Evolutionary conservation across 2,888 invertebrate genomes (phyloP).

Genomic region (Drosophila anceps): DNA sequence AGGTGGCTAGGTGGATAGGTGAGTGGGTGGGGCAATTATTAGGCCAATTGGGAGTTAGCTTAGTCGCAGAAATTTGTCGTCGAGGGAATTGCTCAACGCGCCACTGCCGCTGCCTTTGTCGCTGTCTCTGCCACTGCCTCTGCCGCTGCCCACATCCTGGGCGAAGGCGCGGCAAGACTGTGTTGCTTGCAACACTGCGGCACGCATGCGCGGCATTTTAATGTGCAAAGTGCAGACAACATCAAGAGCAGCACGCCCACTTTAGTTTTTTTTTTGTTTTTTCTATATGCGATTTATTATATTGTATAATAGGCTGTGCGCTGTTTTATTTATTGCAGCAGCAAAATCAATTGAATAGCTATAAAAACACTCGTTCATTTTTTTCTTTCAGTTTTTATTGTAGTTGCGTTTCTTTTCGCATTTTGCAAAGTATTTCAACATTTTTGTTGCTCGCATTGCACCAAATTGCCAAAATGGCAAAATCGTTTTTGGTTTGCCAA

Average conservation of each 20-base stretch:
- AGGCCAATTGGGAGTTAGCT: slow-evolving; percentile 25
- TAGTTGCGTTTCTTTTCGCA: slow-evolving; percentile 51
- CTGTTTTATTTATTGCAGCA: slow-evolving; percentile 76
- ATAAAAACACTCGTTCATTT: slow-evolving; percentile 80
- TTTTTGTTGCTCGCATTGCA: slow-evolving; percentile 72
- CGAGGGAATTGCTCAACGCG: slow-evolving; percentile 70
- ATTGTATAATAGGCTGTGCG: slow-evolving; percentile 77
- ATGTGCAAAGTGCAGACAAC: slow-evolving; percentile 70
- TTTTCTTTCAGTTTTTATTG: slow-evolving; percentile 58
- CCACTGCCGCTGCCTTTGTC: background rate
- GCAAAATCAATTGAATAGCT: slow-evolving; percentile 79
- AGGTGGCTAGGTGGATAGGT: slow-evolving; percentile 41
- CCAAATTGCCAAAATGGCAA: slow-evolving; percentile 78
- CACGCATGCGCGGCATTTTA: slow-evolving; percentile 82
- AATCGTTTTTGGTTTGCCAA: slow-evolving; percentile 67
- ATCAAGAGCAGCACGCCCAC: slow-evolving; percentile 80
- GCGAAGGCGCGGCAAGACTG: slow-evolving; percentile 20
- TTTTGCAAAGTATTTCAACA: slow-evolving; percentile 79
- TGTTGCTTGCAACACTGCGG: slow-evolving; percentile 67
- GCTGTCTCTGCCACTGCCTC: background rate
- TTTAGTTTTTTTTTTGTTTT: slow-evolving; percentile 48
- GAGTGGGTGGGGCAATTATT: slow-evolving; percentile 62
- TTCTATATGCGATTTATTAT: slow-evolving; percentile 70
- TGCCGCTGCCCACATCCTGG: slow-evolving; percentile 53
- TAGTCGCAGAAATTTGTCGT: slow-evolving; percentile 60